These are phyloP conservation scores for Sebastes umbrosus DNA, from an alignment of 2,797 vertebrate genomes.

Conservation along the genomic window DNA sequence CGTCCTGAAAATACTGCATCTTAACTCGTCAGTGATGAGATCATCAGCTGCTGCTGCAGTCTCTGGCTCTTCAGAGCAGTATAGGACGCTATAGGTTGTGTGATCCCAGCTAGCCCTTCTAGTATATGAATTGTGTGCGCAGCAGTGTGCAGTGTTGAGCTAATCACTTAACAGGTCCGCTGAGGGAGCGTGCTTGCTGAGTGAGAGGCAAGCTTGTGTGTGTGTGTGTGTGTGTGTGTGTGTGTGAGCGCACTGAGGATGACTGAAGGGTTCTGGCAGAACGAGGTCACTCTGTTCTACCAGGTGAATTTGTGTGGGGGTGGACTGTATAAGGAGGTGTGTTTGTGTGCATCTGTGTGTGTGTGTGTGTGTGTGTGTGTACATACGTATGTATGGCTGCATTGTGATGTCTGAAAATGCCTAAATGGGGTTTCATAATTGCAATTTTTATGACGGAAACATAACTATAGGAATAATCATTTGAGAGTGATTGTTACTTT, in stretches of 20 bases:
- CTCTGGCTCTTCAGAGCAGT: conserved; percentile 31
- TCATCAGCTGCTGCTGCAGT: conserved; percentile 24
- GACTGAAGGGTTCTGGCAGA: conserved; percentile 82
- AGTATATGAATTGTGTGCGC: conserved; percentile 39
- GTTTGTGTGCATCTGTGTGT: neutral
- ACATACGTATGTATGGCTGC: neutral
- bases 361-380: neutral
- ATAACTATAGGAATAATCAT: neutral
- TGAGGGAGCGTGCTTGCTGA: conserved; percentile 50
- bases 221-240: neutral
- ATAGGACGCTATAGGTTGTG: conserved; percentile 33
- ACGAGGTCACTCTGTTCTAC: conserved; percentile 80
- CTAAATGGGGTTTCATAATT: neutral
- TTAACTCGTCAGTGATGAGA: conserved; percentile 25
- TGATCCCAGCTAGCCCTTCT: conserved; percentile 24
- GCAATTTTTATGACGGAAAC: neutral
- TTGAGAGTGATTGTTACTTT: neutral
- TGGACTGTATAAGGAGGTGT: conserved; percentile 57
- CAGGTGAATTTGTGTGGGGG: conserved; percentile 72
- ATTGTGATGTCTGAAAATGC: conserved; percentile 20
- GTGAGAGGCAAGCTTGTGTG: conserved; percentile 11
- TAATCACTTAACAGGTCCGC: conserved; percentile 77
- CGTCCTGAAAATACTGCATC: conserved; percentile 16
- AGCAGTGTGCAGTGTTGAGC: conserved; percentile 56
- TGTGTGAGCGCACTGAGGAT: conserved; percentile 40